Evolutionary conservation across 1,140 invertebrate species (phyloP).

Genomic region (Brachionus rubens): DNA sequence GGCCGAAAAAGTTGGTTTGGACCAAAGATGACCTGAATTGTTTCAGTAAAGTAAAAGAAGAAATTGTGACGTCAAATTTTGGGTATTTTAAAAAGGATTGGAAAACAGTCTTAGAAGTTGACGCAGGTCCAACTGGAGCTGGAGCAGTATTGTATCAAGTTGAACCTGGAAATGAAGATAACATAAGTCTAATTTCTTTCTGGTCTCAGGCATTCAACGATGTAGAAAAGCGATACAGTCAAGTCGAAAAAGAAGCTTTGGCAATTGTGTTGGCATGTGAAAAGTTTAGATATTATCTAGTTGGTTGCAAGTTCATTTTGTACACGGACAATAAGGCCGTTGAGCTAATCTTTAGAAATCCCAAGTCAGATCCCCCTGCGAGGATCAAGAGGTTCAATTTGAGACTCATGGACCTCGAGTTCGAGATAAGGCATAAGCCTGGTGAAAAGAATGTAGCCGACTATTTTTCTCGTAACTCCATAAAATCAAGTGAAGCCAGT

Average conservation of each 20-base stretch:
- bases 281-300: background rate
- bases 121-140: slow-evolving; percentile 56
- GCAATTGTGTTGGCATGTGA: background rate
- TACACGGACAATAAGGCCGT: slow-evolving; percentile 6
- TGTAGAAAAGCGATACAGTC: slow-evolving; percentile 50
- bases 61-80: too few relatives aligned
- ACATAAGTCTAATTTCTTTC: slow-evolving; percentile 48
- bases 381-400: too few relatives aligned
- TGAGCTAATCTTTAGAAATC: slow-evolving; percentile 1
- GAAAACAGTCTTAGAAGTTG: background rate
- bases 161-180: slow-evolving; percentile 44
- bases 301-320: background rate
- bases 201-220: slow-evolving; percentile 47
- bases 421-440: too few relatives aligned
- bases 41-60: too few relatives aligned
- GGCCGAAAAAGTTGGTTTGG: too few relatives aligned
- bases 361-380: background rate
- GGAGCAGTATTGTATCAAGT: slow-evolving; percentile 61
- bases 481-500: too few relatives aligned
- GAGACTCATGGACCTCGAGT: too few relatives aligned
- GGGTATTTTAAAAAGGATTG: background rate
- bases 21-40: too few relatives aligned
- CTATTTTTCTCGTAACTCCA: too few relatives aligned
- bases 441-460: too few relatives aligned
- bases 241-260: slow-evolving; percentile 52